Base-by-base conservation (phyloP, 1,140 invertebrate species). In the Paraescarpia echinospica region DNA sequence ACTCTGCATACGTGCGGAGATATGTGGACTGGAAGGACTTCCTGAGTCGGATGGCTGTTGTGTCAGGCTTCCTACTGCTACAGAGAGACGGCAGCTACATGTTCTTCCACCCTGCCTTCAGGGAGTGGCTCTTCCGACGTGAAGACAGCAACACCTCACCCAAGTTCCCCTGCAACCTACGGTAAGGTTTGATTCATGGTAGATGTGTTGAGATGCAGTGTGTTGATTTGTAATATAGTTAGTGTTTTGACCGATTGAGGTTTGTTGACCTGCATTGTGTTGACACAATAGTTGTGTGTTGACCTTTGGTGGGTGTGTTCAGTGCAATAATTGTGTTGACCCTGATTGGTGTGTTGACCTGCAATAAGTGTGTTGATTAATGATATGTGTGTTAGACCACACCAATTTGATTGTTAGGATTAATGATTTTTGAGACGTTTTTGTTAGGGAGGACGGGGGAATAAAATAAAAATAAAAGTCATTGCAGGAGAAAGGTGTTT, bases 31-130 rank as follows among this genome's bases (percentile, higher is more conserved):
- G 94, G 94, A 94, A 95, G 14, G 96, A 96, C 14, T 96, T 96
- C 93, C 91, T 93, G 51, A 94, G 95, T 91, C 93, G 95, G 91
- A 94, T 96, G 92, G 94, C 94, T 59, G 92, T 95, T 35, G 92
- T 96, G 89, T 93, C 94, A 6, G 98, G 98, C 91, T 98, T 99
- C 94, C 96, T 99, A 1, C 98, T 98, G 92, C 98, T 98, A 95
- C 97, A 98, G 89, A 96, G 98, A 92, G 98, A 99, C 96, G 98
- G 98, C 94, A 99, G 98, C 0, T 98, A 98, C 96, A 99, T 99
- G 98, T 99, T 99, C 95, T 99, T 99, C 95, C 98, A 99, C 96
- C 98, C 98, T 0, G 98, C 98, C 18, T 98, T 99, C 96, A 98
- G 98, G 96, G 99, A 99, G 96, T 99, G 98, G 98, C 96, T 99